Evolutionary conservation across 2,797 vertebrate genomes (phyloP).

Genomic region (Staurois parvus): DNA sequence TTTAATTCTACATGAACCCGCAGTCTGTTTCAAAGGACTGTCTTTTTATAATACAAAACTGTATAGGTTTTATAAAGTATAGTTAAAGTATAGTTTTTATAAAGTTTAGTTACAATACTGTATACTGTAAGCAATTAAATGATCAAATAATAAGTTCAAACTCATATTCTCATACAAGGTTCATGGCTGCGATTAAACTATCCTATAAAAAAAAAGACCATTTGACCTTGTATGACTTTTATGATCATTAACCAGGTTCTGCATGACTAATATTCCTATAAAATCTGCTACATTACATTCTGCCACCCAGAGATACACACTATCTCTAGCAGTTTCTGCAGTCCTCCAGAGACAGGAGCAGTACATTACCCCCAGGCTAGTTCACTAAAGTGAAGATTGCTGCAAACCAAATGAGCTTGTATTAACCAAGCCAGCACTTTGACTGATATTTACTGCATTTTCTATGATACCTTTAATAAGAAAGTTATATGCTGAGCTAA

Average conservation of each 20-base stretch:
- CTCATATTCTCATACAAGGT: no score
- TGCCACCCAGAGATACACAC: not conserved
- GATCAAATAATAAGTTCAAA: no score
- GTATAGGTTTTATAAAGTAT: no score
- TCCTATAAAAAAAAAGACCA: not conserved
- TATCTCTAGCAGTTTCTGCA: not conserved
- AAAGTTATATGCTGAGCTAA: not conserved
- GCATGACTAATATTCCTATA: not conserved
- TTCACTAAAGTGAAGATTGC: constrained; percentile 11
- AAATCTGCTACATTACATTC: not conserved
- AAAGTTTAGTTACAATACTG: no score
- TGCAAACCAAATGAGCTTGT: constrained; percentile 17
- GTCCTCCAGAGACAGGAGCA: constrained; percentile 19
- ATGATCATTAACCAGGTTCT: not conserved
- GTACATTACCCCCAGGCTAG: constrained; percentile 37
- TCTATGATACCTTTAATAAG: not conserved
- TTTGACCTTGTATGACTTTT: not conserved
- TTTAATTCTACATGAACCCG: no score
- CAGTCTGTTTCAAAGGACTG: no score
- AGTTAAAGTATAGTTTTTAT: no score
- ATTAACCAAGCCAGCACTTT: not conserved
- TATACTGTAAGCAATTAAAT: no score
- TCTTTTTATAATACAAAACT: no score
- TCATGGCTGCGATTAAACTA: not conserved
- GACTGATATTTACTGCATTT: constrained; percentile 3